Conservation (phyloP, 35 echinoderm and acorn worm genomes). For the Holothuria glaberrima region DNA sequence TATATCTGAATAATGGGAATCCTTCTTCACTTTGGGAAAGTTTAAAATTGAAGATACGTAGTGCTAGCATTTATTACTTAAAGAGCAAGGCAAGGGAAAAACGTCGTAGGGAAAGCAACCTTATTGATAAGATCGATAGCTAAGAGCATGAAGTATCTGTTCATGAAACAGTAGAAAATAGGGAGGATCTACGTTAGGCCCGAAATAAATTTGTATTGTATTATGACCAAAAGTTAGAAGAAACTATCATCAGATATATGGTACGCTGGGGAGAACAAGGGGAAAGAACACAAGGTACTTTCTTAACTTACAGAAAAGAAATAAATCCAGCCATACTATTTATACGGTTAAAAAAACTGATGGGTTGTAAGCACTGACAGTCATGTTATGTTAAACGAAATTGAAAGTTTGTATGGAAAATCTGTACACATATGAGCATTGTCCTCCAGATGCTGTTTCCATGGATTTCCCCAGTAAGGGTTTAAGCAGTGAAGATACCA, state of each 20-base stretch:
- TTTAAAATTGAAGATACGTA: neutral
- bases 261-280: neutral
- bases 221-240: neutral
- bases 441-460: neutral
- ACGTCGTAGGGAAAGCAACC: neutral
- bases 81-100: neutral
- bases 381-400: neutral
- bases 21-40: neutral
- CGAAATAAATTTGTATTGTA: neutral
- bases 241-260: neutral
- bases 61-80: neutral
- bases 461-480: neutral
- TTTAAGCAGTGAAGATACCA: constrained; percentile 12
- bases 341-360: neutral
- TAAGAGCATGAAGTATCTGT: neutral
- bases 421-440: neutral
- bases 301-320: too few relatives aligned
- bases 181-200: neutral
- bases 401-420: neutral
- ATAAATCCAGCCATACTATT: too few relatives aligned
- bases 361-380: neutral
- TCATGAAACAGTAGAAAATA: neutral
- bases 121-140: neutral
- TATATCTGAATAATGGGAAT: neutral
- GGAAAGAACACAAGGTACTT: too few relatives aligned